Evolutionary conservation across 1,140 invertebrate genomes (phyloP).

Genomic region (Brachionus sp.): DNA sequence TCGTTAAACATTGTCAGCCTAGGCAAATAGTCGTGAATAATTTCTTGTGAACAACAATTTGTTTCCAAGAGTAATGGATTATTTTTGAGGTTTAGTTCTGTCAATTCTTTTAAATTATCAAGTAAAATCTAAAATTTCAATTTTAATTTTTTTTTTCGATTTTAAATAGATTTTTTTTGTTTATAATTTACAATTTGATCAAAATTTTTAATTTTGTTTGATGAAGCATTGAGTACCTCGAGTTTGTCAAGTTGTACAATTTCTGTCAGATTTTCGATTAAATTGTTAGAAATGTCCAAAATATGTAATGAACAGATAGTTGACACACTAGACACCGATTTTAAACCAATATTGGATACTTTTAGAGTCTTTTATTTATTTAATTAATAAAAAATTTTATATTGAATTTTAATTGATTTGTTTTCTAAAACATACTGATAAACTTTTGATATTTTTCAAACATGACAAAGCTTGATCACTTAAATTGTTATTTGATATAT

Average conservation of each 20-base stretch:
- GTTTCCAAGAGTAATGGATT: not conserved
- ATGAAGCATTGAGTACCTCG: not conserved
- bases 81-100: not conserved
- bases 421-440: not conserved
- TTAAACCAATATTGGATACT: constrained; percentile 7
- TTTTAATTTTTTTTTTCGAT: not conserved
- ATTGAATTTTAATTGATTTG: not conserved
- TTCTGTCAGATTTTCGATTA: not conserved
- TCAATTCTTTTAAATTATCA: not conserved
- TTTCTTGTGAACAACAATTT: not conserved
- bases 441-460: not conserved
- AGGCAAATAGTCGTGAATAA: not conserved
- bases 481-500: constrained; percentile 22
- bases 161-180: not conserved
- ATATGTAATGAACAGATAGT: not conserved
- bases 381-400: not conserved
- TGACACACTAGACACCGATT: not conserved
- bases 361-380: not conserved
- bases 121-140: not conserved
- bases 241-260: not conserved
- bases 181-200: constrained; percentile 1
- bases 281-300: not conserved
- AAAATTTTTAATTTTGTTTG: not conserved
- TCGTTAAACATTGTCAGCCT: not conserved
- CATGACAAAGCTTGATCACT: not conserved